phyloP scores from a whole-genome alignment of 2,888 invertebrate genomes.

The Sisyra terminalis region DNA sequence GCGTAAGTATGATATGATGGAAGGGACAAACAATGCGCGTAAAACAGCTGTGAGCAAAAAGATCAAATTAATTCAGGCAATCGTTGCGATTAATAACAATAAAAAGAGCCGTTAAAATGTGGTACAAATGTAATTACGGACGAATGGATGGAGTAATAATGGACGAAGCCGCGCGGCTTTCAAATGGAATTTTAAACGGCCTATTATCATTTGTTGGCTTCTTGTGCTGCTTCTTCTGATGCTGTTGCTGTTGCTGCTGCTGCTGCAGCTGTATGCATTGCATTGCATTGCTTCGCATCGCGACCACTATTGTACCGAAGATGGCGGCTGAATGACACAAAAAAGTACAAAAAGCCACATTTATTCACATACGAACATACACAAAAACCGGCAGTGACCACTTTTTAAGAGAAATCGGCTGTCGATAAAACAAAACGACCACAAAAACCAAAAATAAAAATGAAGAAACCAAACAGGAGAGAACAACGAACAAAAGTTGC shows the following conservation, averaged over 20 bases:
- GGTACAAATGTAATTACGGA: slow-evolving; percentile 4
- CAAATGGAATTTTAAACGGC: slow-evolving; percentile 26
- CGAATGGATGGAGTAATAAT: slow-evolving; percentile 6
- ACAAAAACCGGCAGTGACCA: not conserved
- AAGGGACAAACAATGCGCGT: no score
- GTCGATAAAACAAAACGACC: no score
- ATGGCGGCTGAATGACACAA: not conserved
- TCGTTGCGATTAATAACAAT: slow-evolving; percentile 6
- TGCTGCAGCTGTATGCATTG: slow-evolving; percentile 1
- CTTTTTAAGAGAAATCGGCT: no score
- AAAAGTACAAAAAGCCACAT: not conserved
- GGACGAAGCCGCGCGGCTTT: slow-evolving; percentile 13
- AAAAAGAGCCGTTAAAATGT: slow-evolving; percentile 4
- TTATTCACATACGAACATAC: not conserved
- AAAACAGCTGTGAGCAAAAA: no score
- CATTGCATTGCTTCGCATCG: not conserved
- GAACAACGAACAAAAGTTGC: no score
- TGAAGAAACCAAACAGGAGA: no score
- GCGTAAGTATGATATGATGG: no score
- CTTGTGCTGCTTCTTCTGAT: slow-evolving; percentile 9
- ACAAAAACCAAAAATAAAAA: no score
- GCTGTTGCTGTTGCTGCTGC: not conserved
- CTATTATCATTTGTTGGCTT: slow-evolving; percentile 27
- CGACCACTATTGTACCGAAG: not conserved
- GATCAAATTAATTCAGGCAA: not conserved